Evolutionary conservation across 2,888 invertebrate genomes (phyloP).

Genomic region (Pyralis farinalis): DNA sequence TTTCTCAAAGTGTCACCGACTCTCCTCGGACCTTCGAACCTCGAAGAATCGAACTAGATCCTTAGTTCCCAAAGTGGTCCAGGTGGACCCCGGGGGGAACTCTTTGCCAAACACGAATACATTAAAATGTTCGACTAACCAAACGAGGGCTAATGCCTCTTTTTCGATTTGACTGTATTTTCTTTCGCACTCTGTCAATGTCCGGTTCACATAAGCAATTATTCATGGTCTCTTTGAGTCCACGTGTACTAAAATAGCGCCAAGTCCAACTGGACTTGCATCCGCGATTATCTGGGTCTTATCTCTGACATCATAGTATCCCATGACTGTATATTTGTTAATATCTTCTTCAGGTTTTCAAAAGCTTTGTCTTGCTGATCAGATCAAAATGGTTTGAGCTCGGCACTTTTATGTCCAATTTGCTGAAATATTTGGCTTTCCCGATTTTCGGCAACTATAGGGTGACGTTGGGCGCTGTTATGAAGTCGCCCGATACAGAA

Average conservation of each 20-base stretch:
- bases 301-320: conserved; percentile 24
- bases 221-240: too few species aligned
- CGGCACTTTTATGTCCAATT: not conserved
- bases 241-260: conserved; percentile 17
- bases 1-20: too few species aligned
- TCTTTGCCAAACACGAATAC: conserved; percentile 1
- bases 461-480: too few species aligned
- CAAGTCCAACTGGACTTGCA: conserved; percentile 25
- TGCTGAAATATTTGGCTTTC: conserved; percentile 19
- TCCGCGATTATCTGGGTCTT: conserved; percentile 23
- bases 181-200: conserved; percentile 23
- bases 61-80: too few species aligned
- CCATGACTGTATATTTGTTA: conserved; percentile 23
- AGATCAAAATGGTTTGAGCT: too few species aligned
- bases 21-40: too few species aligned
- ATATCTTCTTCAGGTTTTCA: conserved; percentile 21
- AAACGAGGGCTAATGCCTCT: conserved; percentile 27
- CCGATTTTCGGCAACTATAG: conserved; percentile 10
- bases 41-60: too few species aligned
- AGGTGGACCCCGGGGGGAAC: too few species aligned
- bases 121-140: conserved; percentile 21
- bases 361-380: conserved; percentile 18
- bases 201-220: conserved; percentile 29
- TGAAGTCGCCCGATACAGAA: too few species aligned
- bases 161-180: conserved; percentile 31